Evolutionary conservation across 2,797 vertebrate genomes (phyloP).

Genomic region (Phyllotis vaccarum): DNA sequence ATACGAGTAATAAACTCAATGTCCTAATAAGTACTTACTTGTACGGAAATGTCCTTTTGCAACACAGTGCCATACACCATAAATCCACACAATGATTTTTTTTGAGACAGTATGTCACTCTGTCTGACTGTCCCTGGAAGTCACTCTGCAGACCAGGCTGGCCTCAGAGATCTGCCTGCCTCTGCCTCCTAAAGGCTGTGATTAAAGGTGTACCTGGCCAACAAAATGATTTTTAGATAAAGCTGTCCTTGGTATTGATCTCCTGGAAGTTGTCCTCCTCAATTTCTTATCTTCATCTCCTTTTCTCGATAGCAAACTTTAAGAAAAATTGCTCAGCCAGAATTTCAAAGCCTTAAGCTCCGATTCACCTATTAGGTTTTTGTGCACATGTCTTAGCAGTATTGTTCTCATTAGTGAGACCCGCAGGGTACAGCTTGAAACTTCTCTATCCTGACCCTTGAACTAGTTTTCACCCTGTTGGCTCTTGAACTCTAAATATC

Average conservation of each 20-base stretch:
- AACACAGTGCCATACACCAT: not conserved
- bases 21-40: not conserved
- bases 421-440: not conserved
- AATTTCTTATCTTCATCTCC: not conserved
- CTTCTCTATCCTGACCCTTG: not conserved
- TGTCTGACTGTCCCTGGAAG: not conserved
- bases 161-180: not conserved
- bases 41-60: not conserved
- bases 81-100: not conserved
- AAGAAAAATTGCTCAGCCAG: not conserved
- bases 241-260: not conserved
- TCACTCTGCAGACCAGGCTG: not conserved
- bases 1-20: not conserved
- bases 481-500: conserved; percentile 8
- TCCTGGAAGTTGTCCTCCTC: not conserved
- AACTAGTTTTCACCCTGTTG: conserved; percentile 27
- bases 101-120: not conserved
- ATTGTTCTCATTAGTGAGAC: not conserved
- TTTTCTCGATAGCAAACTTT: conserved; percentile 5
- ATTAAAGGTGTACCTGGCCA: not conserved
- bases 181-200: not conserved
- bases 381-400: not conserved
- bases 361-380: not conserved
- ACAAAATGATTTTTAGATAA: not conserved
- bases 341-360: not conserved